Evolutionary conservation across 2,113 vertebrate genomes (phyloP).

Genomic region (Antechinus flavipes): DNA sequence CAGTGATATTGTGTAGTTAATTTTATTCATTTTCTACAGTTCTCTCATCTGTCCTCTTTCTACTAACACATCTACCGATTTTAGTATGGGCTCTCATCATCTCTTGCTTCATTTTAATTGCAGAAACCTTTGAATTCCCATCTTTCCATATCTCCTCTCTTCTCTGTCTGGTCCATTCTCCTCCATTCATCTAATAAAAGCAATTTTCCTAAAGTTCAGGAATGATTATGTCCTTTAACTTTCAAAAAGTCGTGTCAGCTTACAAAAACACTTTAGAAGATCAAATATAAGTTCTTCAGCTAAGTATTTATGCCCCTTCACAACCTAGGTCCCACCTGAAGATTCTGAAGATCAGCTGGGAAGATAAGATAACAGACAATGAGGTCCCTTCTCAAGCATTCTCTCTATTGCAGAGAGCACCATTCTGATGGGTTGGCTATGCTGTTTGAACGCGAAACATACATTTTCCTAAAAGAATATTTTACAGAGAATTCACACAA

Average conservation of each 20-base stretch:
- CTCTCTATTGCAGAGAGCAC: neutral
- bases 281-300: neutral
- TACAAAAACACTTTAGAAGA: neutral
- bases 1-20: no score
- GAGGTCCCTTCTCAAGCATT: neutral
- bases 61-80: no score
- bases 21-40: no score
- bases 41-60: no score
- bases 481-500: neutral
- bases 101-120: no score
- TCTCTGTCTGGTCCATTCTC: neutral
- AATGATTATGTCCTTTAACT: neutral
- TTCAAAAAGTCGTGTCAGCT: neutral
- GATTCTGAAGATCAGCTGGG: neutral
- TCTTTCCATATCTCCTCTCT: neutral
- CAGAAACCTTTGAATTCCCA: no score
- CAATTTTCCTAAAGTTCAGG: neutral
- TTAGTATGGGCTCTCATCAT: no score
- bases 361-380: neutral
- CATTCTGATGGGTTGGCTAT: neutral
- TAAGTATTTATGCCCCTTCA: neutral
- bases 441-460: neutral
- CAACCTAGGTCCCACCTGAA: neutral
- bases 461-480: neutral
- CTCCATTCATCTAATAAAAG: neutral